Conservation (phyloP, 1,140 invertebrate genomes). For the Drosophila arawakana region DNA sequence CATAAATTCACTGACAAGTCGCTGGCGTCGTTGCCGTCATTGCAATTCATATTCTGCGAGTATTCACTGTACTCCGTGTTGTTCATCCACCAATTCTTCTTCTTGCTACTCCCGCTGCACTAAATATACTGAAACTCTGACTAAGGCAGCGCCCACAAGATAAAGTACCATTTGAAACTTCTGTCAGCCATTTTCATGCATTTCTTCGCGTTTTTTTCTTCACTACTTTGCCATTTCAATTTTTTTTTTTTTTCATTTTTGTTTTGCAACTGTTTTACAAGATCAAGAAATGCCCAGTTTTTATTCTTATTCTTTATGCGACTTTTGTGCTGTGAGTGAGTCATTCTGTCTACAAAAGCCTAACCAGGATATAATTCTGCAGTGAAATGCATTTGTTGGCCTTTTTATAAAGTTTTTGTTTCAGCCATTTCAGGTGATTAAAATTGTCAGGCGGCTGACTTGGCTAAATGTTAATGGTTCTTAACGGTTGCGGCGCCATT, state of each 20-base stretch:
- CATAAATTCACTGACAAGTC: slow-evolving; percentile 71
- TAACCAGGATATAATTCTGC: slow-evolving; percentile 16
- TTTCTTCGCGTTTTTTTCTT: slow-evolving; percentile 34
- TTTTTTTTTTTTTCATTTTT: neutral
- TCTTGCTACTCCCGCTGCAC: slow-evolving; percentile 20
- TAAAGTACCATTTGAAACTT: slow-evolving; percentile 81
- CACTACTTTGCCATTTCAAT: too few relatives aligned
- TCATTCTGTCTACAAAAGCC: slow-evolving; percentile 13
- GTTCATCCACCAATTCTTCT: neutral
- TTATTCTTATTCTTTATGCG: slow-evolving; percentile 16
- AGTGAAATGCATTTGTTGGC: slow-evolving; percentile 15
- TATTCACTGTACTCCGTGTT: neutral
- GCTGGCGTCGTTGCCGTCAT: slow-evolving; percentile 53
- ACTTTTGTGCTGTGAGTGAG: slow-evolving; percentile 14
- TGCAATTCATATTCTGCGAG: slow-evolving; percentile 36
- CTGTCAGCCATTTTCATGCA: slow-evolving; percentile 49
- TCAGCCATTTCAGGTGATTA: slow-evolving; percentile 45
- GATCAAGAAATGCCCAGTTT: slow-evolving; percentile 52
- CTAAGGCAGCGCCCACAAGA: slow-evolving; percentile 51
- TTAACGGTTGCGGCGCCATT: slow-evolving; percentile 58
- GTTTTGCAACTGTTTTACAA: slow-evolving; percentile 45
- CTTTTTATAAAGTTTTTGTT: slow-evolving; percentile 25
- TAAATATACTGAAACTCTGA: slow-evolving; percentile 62
- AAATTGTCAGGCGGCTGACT: slow-evolving; percentile 66
- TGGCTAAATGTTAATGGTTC: slow-evolving; percentile 74